Evolutionary conservation across 2,113 vertebrate genomes (phyloP).

Genomic region (Phaetusa simplex): DNA sequence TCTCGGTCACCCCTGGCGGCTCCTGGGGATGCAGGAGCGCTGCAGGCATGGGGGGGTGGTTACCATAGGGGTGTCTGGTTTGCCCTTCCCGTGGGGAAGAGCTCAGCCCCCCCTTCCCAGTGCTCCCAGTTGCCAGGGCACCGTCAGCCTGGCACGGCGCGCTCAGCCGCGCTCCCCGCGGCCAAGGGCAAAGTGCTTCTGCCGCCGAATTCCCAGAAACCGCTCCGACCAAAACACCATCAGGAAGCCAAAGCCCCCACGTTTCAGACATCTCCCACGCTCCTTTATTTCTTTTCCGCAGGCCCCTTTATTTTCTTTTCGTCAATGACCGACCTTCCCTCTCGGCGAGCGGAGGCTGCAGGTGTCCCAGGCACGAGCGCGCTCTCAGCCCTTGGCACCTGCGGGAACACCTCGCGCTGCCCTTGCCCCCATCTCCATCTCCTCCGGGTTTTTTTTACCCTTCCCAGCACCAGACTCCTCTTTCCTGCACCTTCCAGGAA

Average conservation of each 20-base stretch:
- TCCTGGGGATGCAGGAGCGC: neutral
- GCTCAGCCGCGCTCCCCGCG: too few relatives aligned
- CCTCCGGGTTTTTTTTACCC: neutral
- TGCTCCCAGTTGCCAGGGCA: neutral
- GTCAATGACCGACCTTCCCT: neutral
- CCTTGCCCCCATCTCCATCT: neutral
- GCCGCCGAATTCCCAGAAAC: neutral
- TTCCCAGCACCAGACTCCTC: neutral
- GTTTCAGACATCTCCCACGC: neutral
- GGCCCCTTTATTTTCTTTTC: too few relatives aligned
- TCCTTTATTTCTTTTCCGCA: neutral
- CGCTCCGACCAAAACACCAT: neutral
- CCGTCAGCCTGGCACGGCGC: neutral
- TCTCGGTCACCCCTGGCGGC: neutral
- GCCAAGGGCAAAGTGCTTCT: neutral
- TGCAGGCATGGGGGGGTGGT: neutral
- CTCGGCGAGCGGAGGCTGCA: rapidly evolving
- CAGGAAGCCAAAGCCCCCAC: neutral
- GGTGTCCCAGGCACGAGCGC: neutral
- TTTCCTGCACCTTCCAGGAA: neutral
- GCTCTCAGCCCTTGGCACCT: neutral
- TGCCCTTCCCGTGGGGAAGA: neutral
- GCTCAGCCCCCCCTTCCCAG: neutral
- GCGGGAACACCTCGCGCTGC: neutral
- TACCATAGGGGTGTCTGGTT: too few relatives aligned